Evolutionary conservation across 2,113 vertebrate species (phyloP).

Genomic region (Spheniscus mendiculus): DNA sequence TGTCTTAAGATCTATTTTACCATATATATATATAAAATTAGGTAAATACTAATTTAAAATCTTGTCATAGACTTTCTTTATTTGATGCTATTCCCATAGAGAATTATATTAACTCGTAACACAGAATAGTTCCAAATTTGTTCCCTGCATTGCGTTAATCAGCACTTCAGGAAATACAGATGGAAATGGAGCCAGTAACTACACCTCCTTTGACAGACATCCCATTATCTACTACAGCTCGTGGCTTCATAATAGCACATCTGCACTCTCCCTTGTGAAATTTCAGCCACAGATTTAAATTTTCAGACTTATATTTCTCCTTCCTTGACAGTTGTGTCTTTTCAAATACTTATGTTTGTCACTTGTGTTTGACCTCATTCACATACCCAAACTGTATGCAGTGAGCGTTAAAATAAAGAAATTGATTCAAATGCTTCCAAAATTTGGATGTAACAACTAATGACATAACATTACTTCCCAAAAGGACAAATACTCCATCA

Average conservation of each 20-base stretch:
- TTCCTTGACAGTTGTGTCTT: neutral
- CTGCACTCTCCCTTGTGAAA: neutral
- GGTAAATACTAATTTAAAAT: neutral
- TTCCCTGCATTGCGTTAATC: neutral
- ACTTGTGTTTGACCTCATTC: neutral
- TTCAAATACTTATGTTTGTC: neutral
- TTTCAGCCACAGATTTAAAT: neutral
- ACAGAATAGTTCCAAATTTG: neutral
- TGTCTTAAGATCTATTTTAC: neutral
- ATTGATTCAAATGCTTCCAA: neutral
- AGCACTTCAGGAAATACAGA: neutral
- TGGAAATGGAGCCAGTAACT: neutral
- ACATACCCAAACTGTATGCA: neutral
- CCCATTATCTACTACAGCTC: neutral
- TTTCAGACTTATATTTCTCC: neutral
- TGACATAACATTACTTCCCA: neutral
- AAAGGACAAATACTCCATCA: neutral
- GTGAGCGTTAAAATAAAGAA: neutral
- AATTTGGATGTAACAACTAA: neutral
- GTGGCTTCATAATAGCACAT: accelerated
- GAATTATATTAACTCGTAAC: neutral
- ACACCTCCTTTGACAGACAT: neutral
- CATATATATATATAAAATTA: neutral
- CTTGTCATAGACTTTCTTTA: neutral
- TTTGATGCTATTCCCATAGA: neutral